Percentiles rank a stretch among this genome's conserved stretches.
phyloP scores from a whole-genome alignment of 2,113 vertebrate genomes.

The Mohoua ochrocephala region DNA sequence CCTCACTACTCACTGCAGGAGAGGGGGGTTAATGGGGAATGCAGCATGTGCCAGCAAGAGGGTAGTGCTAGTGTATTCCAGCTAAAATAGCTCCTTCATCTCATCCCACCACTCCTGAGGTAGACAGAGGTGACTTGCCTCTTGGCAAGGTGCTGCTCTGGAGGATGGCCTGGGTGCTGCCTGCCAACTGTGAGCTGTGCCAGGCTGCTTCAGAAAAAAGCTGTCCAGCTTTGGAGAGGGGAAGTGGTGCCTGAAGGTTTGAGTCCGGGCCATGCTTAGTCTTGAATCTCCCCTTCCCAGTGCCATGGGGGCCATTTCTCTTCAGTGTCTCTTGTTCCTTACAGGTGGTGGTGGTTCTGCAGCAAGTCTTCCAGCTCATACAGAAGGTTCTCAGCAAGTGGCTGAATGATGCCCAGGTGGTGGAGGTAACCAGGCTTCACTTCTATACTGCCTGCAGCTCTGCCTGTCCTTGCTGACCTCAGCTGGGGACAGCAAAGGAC shows the following conservation, averaged over 20 bases:
- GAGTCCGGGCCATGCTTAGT: not conserved
- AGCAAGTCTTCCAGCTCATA: conserved; percentile 98
- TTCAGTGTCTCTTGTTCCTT: not conserved
- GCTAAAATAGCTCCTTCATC: not conserved
- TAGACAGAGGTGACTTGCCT: not conserved
- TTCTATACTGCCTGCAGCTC: not conserved
- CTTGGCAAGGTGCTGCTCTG: not conserved
- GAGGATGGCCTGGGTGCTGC: not conserved
- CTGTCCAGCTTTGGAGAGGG: not conserved
- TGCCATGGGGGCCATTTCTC: not conserved
- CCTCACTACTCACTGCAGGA: not conserved
- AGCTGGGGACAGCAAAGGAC: not conserved
- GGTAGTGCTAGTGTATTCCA: not conserved
- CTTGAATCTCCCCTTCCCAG: not conserved
- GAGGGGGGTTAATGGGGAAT: not conserved
- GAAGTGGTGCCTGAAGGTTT: not conserved
- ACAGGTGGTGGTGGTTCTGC: conserved; percentile 96
- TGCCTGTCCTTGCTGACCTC: not conserved
- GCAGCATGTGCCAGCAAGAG: not conserved
- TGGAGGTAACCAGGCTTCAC: conserved; percentile 82
- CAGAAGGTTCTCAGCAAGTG: conserved; percentile 97
- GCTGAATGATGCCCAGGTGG: conserved; percentile 97
- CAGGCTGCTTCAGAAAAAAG: not conserved
- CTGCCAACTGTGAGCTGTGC: not conserved
- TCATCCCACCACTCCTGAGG: not conserved